phyloP scores from a whole-genome alignment of 2,888 invertebrate genomes.

The Ophioninae sp. region DNA sequence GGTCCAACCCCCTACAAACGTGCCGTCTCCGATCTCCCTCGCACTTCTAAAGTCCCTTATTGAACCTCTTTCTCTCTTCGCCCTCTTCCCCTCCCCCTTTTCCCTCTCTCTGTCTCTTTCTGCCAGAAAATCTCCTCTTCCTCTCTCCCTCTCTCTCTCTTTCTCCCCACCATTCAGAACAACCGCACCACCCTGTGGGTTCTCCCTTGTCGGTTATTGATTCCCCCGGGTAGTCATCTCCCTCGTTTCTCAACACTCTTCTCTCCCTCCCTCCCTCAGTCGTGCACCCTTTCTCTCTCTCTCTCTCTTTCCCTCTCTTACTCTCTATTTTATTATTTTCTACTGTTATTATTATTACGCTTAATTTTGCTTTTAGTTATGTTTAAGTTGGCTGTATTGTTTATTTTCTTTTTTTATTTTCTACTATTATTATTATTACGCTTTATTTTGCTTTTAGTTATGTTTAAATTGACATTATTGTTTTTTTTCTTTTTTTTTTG shows the following conservation, averaged over 20 bases:
- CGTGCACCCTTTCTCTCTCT: not conserved
- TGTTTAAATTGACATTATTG: too few relatives aligned
- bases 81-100: conserved; percentile 42
- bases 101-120: conserved; percentile 33
- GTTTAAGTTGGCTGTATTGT: too few relatives aligned
- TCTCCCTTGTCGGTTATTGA: conserved; percentile 79
- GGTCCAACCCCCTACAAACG: conserved; percentile 70
- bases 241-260: conserved; percentile 59
- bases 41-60: conserved; percentile 19
- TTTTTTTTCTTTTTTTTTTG: too few relatives aligned
- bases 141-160: conserved; percentile 33
- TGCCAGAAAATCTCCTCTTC: conserved; percentile 56
- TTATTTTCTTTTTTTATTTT: too few relatives aligned
- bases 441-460: too few relatives aligned
- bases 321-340: too few relatives aligned
- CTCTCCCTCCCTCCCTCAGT: conserved; percentile 19
- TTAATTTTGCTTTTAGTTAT: too few relatives aligned
- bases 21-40: conserved; percentile 63
- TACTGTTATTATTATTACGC: too few relatives aligned
- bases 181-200: conserved; percentile 67
- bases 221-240: conserved; percentile 79
- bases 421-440: too few relatives aligned
- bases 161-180: conserved; percentile 55
- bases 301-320: not conserved
- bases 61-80: conserved; percentile 45